phyloP scores from a whole-genome alignment of 2,888 invertebrate genomes.

The Camponotus fellah region DNA sequence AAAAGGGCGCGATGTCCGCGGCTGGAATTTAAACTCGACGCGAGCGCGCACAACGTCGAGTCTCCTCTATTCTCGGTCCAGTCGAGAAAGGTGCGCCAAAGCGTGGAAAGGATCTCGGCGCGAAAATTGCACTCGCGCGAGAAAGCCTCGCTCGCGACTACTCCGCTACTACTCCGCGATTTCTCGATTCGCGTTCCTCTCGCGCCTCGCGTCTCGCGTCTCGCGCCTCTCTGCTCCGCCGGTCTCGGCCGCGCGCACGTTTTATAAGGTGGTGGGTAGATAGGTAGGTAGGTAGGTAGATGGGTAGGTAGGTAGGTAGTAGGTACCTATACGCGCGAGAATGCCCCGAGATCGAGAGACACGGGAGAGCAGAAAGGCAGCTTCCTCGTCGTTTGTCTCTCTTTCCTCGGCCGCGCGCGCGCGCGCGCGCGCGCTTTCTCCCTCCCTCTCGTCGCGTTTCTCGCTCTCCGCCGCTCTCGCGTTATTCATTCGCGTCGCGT shows the following conservation, averaged over 20 bases:
- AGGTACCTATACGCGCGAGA: conserved; percentile 46
- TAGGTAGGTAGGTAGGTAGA: no score
- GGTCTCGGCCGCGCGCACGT: conserved; percentile 71
- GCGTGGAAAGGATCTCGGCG: conserved; percentile 30
- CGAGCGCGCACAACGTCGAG: no score
- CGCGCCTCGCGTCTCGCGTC: conserved; percentile 31
- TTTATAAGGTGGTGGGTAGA: conserved; percentile 72
- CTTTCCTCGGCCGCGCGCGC: background rate
- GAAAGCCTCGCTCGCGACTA: conserved; percentile 47
- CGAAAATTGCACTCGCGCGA: conserved; percentile 30
- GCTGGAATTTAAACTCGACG: background rate
- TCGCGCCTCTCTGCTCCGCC: conserved; percentile 44
- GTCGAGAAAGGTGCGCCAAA: background rate
- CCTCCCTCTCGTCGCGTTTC: conserved; percentile 2
- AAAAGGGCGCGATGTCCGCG: background rate
- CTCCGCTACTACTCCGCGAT: conserved; percentile 29
- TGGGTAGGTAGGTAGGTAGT: no score
- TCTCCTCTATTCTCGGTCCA: no score
- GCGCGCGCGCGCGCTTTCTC: background rate
- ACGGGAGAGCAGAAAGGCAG: conserved; percentile 53
- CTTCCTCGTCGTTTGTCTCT: conserved; percentile 38
- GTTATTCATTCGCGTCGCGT: conserved; percentile 17
- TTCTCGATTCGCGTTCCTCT: conserved; percentile 58
- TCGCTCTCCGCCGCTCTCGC: conserved; percentile 28
- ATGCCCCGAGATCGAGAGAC: conserved; percentile 58